A percentile compares a stretch with the other conserved stretches of the same genome.
Evolutionary conservation across 2,888 invertebrate genomes (phyloP).

Genomic region (Phengaris alcon): DNA sequence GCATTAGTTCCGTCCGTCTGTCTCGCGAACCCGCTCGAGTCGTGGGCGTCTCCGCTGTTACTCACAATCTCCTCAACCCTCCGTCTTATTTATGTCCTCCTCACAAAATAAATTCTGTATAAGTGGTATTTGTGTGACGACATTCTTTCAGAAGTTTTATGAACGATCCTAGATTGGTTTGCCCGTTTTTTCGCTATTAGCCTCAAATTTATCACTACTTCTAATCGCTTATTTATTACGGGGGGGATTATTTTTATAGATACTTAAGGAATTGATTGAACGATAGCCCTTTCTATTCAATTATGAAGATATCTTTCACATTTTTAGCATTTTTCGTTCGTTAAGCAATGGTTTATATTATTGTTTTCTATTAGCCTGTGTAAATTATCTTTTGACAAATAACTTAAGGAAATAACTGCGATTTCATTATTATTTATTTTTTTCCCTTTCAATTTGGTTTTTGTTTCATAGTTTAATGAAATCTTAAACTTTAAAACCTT

Average conservation of each 20-base stretch:
- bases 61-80: conserved; percentile 57
- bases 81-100: conserved; percentile 62
- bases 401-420: no score
- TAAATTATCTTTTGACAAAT: no score
- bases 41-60: conserved; percentile 55
- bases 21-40: conserved; percentile 38
- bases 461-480: no score
- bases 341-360: not conserved
- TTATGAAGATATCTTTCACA: not conserved
- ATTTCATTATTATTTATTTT: no score
- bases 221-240: conserved; percentile 24
- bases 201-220: conserved; percentile 23
- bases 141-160: conserved; percentile 48
- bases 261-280: conserved; percentile 3
- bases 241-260: conserved; percentile 25
- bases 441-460: no score
- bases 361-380: not conserved
- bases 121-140: conserved; percentile 63
- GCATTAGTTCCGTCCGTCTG: conserved; percentile 41
- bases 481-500: no score
- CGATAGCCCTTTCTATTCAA: conserved; percentile 7
- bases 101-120: conserved; percentile 64
- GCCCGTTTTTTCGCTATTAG: conserved; percentile 29
- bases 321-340: not conserved
- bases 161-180: conserved; percentile 42